Evolutionary conservation across 2,888 invertebrate species (phyloP), one percentile per base, ranked within the genome.

Genomic region (Stegana nigrithorax): DNA sequence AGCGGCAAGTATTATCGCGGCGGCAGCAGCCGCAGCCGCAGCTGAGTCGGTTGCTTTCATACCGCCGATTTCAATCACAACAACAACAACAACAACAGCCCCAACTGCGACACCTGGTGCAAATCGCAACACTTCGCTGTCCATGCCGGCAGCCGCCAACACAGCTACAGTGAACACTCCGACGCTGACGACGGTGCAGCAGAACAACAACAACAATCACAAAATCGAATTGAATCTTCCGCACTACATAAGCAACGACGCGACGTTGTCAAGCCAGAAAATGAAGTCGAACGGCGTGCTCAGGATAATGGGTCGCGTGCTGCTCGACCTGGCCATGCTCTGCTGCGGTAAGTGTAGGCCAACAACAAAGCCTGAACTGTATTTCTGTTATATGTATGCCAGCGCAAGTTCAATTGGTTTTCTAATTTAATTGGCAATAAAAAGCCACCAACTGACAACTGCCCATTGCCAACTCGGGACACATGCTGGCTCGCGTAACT

Each of bases 261-360:
- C 57, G 36, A 66, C 66, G 32, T n/a, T n/a, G n/a, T n/a, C n/a
- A n/a, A n/a, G n/a, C n/a, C 63, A 51, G 4, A 69, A 70, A 61
- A 73, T 70, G 71, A 66, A 73, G 44, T 56, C 62, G 12, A 65
- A 60, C 23, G 78, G 77, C 50, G 75, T 78, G 8, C 63, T 72
- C 29, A 63, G 71, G 64, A 75, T 82, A 62, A 76, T 72, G 17
- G 58, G 68, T 17, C 80, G 83, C n/a, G 67, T 82, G 44, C 42
- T 73, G 4, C 17, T 73, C 42, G 78, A 82, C 56, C 60, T 82
- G 5, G 56, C 71, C 14, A 68, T 83, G 67, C 67, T 82, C 19
- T 62, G 69, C 50, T 83, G 81, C 57, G 77, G 82, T 82, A 62
- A 81, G 83, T 76, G 6, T n/a, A n/a, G n/a, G n/a, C n/a, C n/a